Percentiles rank a stretch among this genome's conserved stretches.
Conservation (phyloP, 2,797 vertebrate genomes). For the Mionectes olivaceus region DNA sequence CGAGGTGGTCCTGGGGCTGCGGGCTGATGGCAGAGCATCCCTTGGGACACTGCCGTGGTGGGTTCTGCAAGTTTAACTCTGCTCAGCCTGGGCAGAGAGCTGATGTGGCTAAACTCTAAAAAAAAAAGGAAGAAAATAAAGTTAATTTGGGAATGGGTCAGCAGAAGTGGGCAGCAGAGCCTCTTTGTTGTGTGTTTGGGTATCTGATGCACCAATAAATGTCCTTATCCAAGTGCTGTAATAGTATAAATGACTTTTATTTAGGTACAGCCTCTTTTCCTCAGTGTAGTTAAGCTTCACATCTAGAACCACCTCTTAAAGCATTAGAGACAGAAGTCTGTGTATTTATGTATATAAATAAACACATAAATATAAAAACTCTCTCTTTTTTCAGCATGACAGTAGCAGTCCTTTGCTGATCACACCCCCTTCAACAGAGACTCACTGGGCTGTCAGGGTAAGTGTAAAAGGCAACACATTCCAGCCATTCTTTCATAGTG, state of each 20-base stretch:
- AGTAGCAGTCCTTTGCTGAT: conserved; percentile 90
- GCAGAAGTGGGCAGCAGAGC: background rate
- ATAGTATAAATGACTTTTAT: background rate
- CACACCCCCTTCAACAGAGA: conserved; percentile 81
- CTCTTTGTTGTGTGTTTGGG: background rate
- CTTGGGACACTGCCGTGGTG: background rate
- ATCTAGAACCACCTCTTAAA: background rate
- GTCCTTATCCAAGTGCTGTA: background rate
- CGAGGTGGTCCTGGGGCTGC: background rate
- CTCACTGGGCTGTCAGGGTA: conserved; percentile 95
- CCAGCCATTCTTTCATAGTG: background rate
- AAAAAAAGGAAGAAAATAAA: background rate
- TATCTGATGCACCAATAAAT: accelerated
- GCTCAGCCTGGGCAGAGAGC: background rate
- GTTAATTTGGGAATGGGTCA: background rate
- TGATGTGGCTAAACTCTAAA: background rate
- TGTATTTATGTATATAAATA: background rate
- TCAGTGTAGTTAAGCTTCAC: background rate
- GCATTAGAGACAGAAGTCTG: background rate
- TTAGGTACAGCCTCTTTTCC: background rate
- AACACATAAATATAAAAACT: background rate
- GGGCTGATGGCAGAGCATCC: background rate
- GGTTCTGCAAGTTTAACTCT: background rate
- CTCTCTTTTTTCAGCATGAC: conserved; percentile 86
- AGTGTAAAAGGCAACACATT: conserved; percentile 56